Conservation (phyloP, 2,113 vertebrate species). For the Pogonocichla stellata region DNA sequence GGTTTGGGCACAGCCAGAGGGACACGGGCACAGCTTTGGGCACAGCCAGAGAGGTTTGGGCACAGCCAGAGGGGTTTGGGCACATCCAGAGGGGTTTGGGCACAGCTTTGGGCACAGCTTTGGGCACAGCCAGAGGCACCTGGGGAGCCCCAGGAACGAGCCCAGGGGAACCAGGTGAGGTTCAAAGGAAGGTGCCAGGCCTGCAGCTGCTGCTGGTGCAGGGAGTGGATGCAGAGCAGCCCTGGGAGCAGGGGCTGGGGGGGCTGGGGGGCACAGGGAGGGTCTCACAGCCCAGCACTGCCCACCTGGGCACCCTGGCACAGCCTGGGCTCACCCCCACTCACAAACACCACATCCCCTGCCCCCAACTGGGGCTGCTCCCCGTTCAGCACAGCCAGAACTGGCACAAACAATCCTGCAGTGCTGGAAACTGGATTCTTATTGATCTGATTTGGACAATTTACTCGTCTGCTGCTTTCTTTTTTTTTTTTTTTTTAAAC, state of each 20-base stretch:
- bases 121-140: not conserved
- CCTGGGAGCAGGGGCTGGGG: not conserved
- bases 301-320: rapidly evolving
- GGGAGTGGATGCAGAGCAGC: rapidly evolving
- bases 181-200: rapidly evolving
- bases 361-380: not conserved
- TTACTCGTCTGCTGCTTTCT: not conserved
- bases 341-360: rapidly evolving
- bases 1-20: not conserved
- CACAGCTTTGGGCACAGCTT: too few relatives aligned
- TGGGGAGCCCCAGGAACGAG: rapidly evolving
- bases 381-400: not conserved
- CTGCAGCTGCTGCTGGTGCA: rapidly evolving
- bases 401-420: too few relatives aligned
- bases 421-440: not conserved
- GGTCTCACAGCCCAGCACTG: not conserved
- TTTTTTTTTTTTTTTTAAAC: not conserved
- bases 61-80: too few relatives aligned
- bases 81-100: too few relatives aligned
- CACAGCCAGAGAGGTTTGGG: not conserved
- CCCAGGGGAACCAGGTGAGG: rapidly evolving
- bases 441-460: not conserved
- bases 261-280: rapidly evolving
- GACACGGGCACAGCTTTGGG: not conserved
- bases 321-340: rapidly evolving